Percentiles rank a stretch among this genome's conserved stretches.
Evolutionary conservation across 2,797 vertebrate genomes (phyloP).

Genomic region (Microctenopoma lineatum): DNA sequence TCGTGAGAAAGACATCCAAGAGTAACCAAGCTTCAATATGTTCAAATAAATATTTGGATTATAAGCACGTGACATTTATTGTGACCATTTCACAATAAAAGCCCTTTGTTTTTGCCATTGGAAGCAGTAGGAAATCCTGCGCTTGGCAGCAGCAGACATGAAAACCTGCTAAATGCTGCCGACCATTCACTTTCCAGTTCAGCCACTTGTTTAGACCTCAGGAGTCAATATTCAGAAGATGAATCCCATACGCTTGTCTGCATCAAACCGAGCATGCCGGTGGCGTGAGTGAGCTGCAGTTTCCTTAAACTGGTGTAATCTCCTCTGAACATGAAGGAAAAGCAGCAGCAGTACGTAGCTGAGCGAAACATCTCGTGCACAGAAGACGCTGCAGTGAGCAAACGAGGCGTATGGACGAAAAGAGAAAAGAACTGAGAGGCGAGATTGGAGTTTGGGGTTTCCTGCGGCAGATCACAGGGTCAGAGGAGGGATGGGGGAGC

Average conservation of each 20-base stretch:
- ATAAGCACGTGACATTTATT: no score
- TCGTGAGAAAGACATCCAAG: no score
- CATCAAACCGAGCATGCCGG: conserved; percentile 15
- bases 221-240: no score
- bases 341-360: not conserved
- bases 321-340: conserved; percentile 48
- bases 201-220: no score
- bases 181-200: no score
- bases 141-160: no score
- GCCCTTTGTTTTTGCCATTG: no score
- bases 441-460: conserved; percentile 58
- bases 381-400: not conserved
- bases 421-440: conserved; percentile 38
- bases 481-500: conserved; percentile 16
- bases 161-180: not conserved
- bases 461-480: conserved; percentile 62
- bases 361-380: conserved; percentile 46
- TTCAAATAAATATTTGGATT: no score
- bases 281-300: conserved; percentile 28
- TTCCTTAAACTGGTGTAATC: conserved; percentile 44
- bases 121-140: no score
- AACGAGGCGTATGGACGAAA: conserved; percentile 13
- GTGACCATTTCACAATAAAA: no score
- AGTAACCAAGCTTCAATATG: no score
- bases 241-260: not conserved